A percentile compares a stretch with the other conserved stretches of the same genome.
Conservation (phyloP, 1,140 invertebrate genomes). For the Hypsibius dujardini region DNA sequence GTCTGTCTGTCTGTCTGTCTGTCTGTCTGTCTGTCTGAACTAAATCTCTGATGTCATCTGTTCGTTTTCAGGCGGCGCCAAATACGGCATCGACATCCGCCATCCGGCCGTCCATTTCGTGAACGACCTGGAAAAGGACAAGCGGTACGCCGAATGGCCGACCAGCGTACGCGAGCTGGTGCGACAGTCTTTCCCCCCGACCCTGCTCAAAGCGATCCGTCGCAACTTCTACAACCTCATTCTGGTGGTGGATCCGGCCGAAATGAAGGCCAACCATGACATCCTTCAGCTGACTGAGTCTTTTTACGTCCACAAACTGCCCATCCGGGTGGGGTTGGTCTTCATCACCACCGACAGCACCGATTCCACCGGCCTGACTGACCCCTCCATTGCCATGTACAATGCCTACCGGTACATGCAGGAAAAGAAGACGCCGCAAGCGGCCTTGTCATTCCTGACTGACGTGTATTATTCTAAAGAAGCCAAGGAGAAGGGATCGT, state of each 20-base stretch:
- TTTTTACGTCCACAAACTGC: conserved; percentile 67
- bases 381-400: not conserved
- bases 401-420: conserved; percentile 80
- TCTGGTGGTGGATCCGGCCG: conserved; percentile 66
- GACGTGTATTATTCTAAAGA: conserved; percentile 46
- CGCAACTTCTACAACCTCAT: conserved; percentile 17
- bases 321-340: conserved; percentile 31
- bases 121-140: conserved; percentile 83
- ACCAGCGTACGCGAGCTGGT: conserved; percentile 67
- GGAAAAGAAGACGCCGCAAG: conserved; percentile 44
- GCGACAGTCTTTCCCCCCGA: conserved; percentile 85
- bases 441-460: conserved; percentile 57
- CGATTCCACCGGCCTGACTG: not conserved
- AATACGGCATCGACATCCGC: conserved; percentile 78
- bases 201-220: conserved; percentile 53
- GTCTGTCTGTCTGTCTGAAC: no score
- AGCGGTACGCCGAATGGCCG: conserved; percentile 68
- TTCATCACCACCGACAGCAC: conserved; percentile 39
- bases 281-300: conserved; percentile 73
- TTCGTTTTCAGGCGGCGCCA: conserved; percentile 39
- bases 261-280: conserved; percentile 42
- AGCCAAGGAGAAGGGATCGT: conserved; percentile 29
- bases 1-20: no score
- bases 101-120: conserved; percentile 78
- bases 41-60: no score